Base-by-base conservation (phyloP, 2,113 vertebrate genomes). In the Climacteris rufus region DNA sequence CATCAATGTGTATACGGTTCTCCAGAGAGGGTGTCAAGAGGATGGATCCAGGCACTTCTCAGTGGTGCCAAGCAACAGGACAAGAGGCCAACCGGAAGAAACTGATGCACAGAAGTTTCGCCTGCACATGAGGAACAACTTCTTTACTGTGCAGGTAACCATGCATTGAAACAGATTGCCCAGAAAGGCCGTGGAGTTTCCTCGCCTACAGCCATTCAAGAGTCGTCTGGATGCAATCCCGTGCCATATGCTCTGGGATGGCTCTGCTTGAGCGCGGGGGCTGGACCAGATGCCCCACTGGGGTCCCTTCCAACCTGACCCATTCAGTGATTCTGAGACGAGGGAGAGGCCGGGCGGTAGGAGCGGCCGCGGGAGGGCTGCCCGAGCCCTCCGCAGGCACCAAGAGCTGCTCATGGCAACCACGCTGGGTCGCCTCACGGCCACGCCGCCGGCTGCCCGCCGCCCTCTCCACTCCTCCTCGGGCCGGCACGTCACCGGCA, bases 401-500 rank as follows among this genome's bases (percentile, higher is more conserved):
- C 6, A 30, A 33, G 13, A 1, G 35, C 39, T 7, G 1, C 12
- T 11, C 31, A 4, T 13, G 7, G 31, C 13, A 11, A 6, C 30
- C 25, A 4, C 4, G 9, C 13, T 2, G 14, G 2, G 7, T 1
- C 6, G 15, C 14, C 53, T 5, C 68, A 7, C 8, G 9, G 4
- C 11, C 2, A n/a, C 2, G 3, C 13, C 2, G 2, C 10, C 49
- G 3, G 15, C n/a, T 9, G 4, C 16, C 23, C 19, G 6, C 57
- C 27, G 15, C 24, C 28, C 23, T 39, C 8, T 0, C 9, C 33
- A 3, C 8, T 5, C 1, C 2, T 4, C 12, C 6, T 3, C 13
- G 7, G 3, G 2, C 15, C 10, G 4, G 23, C n/a, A 10, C 7
- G 20, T 4, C 30, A 7, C 11, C 8, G 0, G 47, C 42, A 11